Evolutionary conservation across 2,888 invertebrate genomes (phyloP), one percentile per base, ranked within the genome.

Genomic region (Papilio gigon): DNA sequence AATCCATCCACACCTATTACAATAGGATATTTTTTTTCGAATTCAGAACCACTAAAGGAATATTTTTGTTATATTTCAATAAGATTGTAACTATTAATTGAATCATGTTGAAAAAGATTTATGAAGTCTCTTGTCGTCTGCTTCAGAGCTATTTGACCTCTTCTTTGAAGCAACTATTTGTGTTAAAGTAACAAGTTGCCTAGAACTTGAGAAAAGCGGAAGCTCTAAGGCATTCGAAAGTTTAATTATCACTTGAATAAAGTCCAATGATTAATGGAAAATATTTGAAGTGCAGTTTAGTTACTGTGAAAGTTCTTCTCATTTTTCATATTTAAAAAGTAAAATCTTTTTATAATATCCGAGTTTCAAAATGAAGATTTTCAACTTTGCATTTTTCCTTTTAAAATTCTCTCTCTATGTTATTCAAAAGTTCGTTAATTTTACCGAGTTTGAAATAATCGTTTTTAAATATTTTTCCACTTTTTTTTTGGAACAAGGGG

Each of bases 161-260:
- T 40, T 40, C 27, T 40, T 12, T 56, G 22, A 11, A 30, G 37
- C 27, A 65, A 65, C 56, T 65, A 42, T 56, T 65, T 65, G 40
- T 30, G 17, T 40, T 27, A 40, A 56, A 56, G 27, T 56, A 40
- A 8, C 40, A 40, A 27, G 17, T 56, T 37, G 56, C 0, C 17
- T 17, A 37, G 25, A 42, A 56, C 47, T 37, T 64, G 30, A 40
- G 64, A 37, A 56, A 56, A 53, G n/a, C 20, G 25, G 17, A 56
- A 56, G 50, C 64, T 65, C 53, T 40, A 4, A 8, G 17, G 56
- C 27, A 37, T 30, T 27, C n/a, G 30, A 9, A 65, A 65, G 53
- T 65, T 65, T 64, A 40, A 64, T 56, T 56, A 56, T 56, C 53
- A 56, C 64, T 65, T 65, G 62, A 62, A 62, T 62, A 62, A 62